Evolutionary conservation across 1,140 invertebrate genomes (phyloP).

Genomic region (Drosophila lacteicornis): DNA sequence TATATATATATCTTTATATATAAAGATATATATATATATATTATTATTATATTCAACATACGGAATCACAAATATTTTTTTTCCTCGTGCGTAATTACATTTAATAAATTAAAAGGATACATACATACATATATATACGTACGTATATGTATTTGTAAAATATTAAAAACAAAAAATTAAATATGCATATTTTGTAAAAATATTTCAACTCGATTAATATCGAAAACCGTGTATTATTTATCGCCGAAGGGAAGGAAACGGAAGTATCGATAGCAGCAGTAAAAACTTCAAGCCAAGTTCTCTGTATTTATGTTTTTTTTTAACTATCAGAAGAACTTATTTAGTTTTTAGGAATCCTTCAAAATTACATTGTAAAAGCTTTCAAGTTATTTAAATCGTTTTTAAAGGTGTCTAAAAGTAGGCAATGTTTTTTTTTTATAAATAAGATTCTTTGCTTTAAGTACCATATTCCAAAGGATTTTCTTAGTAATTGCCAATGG

Average conservation of each 20-base stretch:
- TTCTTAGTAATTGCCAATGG: neutral
- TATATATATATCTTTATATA: conserved; percentile 28
- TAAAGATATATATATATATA: conserved; percentile 26
- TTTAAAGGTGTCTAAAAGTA: neutral
- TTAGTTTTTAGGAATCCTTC: neutral
- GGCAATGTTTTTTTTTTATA: neutral
- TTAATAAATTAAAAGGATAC: conserved; percentile 60
- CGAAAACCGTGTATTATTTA: conserved; percentile 54
- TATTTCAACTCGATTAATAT: conserved; percentile 27
- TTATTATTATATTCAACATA: conserved; percentile 45
- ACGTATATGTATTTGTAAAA: conserved; percentile 40
- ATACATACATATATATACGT: conserved; percentile 11
- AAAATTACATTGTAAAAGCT: neutral
- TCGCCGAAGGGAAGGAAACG: neutral
- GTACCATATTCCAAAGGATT: neutral
- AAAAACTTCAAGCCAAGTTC: neutral
- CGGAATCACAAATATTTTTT: conserved; percentile 60
- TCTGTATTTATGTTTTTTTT: neutral
- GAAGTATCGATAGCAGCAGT: neutral
- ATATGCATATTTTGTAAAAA: conserved; percentile 50
- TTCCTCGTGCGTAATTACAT: conserved; percentile 44
- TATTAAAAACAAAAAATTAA: conserved; percentile 55
- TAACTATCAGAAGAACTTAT: too few species aligned
- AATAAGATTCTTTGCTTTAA: neutral
- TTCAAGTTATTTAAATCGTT: neutral